Conservation (phyloP, 1,140 invertebrate species). For the Drosophila gunungcola region DNA sequence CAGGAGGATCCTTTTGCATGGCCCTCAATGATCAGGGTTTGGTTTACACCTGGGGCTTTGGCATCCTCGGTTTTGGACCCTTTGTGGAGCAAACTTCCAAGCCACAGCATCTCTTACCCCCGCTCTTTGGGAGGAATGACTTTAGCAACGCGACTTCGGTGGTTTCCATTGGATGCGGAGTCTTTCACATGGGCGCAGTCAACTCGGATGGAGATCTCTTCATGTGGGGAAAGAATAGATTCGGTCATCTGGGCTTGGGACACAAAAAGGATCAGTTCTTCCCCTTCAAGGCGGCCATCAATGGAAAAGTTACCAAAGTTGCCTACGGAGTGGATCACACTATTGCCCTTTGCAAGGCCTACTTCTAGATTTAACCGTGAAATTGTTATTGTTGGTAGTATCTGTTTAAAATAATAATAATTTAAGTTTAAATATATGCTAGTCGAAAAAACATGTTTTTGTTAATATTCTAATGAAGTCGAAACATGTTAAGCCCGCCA, state of each 20-base stretch:
- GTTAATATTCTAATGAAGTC: neutral
- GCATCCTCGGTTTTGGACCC: conserved; percentile 95
- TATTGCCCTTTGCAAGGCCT: conserved; percentile 91
- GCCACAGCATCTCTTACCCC: conserved; percentile 90
- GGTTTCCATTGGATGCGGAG: conserved; percentile 89
- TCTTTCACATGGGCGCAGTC: conserved; percentile 92
- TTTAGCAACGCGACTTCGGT: conserved; percentile 90
- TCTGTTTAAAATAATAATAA: neutral
- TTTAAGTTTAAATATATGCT: neutral
- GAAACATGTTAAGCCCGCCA: neutral
- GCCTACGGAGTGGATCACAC: conserved; percentile 94
- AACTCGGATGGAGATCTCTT: conserved; percentile 93
- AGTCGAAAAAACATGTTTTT: neutral
- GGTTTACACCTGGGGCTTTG: conserved; percentile 97
- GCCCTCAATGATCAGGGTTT: conserved; percentile 89
- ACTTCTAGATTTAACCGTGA: conserved; percentile 85
- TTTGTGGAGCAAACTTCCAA: conserved; percentile 87
- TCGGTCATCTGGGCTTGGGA: conserved; percentile 93
- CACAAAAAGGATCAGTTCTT: conserved; percentile 93
- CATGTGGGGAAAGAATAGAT: conserved; percentile 95
- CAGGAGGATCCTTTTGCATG: conserved; percentile 95
- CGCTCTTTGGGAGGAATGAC: conserved; percentile 94
- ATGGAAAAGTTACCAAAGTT: conserved; percentile 90
- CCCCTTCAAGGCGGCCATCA: conserved; percentile 92
- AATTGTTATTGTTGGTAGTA: neutral